phyloP scores from a whole-genome alignment of 1,140 invertebrate genomes.

The Danaus plexippus region DNA sequence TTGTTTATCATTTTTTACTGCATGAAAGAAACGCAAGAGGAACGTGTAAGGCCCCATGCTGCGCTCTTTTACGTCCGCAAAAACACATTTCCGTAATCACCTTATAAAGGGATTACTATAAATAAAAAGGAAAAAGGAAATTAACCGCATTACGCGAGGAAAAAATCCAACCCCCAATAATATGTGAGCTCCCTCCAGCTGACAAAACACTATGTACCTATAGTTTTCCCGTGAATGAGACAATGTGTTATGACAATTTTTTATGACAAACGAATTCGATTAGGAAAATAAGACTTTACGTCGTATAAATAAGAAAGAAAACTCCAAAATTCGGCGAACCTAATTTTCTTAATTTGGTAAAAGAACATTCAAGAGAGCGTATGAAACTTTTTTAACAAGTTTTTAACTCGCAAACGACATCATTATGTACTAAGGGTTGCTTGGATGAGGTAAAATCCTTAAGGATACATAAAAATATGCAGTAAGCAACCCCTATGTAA shows the following conservation, averaged over 20 bases:
- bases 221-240: conserved; percentile 61
- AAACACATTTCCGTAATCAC: conserved; percentile 70
- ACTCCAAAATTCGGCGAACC: background rate
- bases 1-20: conserved; percentile 28
- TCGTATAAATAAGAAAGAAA: no score
- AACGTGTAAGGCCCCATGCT: conserved; percentile 38
- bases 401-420: conserved; percentile 17
- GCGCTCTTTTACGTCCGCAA: conserved; percentile 63
- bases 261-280: conserved; percentile 6
- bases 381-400: conserved; percentile 19
- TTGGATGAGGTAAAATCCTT: conserved; percentile 40
- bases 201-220: conserved; percentile 65
- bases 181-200: conserved; percentile 66
- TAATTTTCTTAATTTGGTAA: conserved; percentile 3
- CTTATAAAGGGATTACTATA: conserved; percentile 72
- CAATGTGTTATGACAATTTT: conserved; percentile 35
- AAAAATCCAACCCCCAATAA: conserved; percentile 62
- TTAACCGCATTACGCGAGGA: conserved; percentile 68
- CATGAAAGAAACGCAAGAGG: conserved; percentile 16
- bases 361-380: conserved; percentile 7
- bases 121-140: conserved; percentile 68
- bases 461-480: conserved; percentile 59
- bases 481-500: conserved; percentile 50
- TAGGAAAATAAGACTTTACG: background rate
- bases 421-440: conserved; percentile 33